Conservation (phyloP, 1,140 invertebrate species). For the Pachypsylla venusta region DNA sequence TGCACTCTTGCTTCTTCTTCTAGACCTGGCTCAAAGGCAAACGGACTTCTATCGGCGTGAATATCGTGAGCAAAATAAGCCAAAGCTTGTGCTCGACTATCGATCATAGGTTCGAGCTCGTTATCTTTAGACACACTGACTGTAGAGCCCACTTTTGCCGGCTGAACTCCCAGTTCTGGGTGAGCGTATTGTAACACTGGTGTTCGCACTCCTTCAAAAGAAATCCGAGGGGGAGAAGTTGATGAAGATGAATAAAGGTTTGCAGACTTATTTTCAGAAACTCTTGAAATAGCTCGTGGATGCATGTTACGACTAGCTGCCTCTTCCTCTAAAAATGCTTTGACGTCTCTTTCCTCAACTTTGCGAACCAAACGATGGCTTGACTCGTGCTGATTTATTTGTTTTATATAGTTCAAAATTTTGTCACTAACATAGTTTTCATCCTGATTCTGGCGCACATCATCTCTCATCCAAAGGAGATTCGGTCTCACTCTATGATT, state of each 20-base stretch:
- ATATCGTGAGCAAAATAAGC: conserved; percentile 28
- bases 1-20: conserved; percentile 24
- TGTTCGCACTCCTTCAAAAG: conserved; percentile 46
- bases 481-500: neutral
- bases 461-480: neutral
- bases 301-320: neutral
- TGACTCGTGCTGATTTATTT: conserved; percentile 43
- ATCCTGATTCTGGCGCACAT: conserved; percentile 11
- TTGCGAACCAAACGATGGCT: conserved; percentile 23
- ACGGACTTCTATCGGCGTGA: conserved; percentile 31
- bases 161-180: conserved; percentile 57
- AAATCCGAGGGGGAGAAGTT: conserved; percentile 31
- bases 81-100: conserved; percentile 24
- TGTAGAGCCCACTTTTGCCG: conserved; percentile 36
- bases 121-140: conserved; percentile 29
- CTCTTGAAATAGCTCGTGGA: neutral
- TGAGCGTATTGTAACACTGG: conserved; percentile 62
- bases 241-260: conserved; percentile 36
- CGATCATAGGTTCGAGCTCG: conserved; percentile 21
- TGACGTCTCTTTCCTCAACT: conserved; percentile 12
- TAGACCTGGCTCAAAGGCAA: conserved; percentile 29
- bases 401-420: conserved; percentile 41
- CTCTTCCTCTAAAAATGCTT: conserved; percentile 8
- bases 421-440: conserved; percentile 23
- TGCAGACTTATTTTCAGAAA: neutral